Conservation (phyloP, 2,888 invertebrate genomes). For the Macropis europaea region DNA sequence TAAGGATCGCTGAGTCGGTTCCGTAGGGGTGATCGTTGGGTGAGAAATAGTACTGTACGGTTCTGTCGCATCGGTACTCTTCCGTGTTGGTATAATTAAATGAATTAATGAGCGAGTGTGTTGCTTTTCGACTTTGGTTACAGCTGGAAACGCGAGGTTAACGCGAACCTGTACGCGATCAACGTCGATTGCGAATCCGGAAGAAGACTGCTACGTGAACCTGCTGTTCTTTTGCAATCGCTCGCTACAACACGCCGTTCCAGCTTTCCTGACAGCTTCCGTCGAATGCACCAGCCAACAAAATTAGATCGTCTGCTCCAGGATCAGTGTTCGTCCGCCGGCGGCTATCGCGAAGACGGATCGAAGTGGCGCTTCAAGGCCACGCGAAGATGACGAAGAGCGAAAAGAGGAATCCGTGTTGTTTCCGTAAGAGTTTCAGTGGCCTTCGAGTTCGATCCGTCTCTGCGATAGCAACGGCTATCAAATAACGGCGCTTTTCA, state of each 20-base stretch:
- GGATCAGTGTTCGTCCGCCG: too few species aligned
- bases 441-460: too few species aligned
- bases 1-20: constrained; percentile 41
- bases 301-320: too few species aligned
- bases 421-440: too few species aligned
- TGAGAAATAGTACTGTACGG: constrained; percentile 23
- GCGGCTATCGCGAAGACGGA: too few species aligned
- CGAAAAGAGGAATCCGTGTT: too few species aligned
- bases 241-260: neutral
- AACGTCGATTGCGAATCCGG: constrained; percentile 6
- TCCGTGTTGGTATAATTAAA: constrained; percentile 52
- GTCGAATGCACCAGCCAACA: too few species aligned
- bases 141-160: constrained; percentile 15
- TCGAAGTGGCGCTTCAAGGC: too few species aligned
- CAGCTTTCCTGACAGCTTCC: too few species aligned
- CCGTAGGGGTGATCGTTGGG: constrained; percentile 20
- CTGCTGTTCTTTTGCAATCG: neutral
- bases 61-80: constrained; percentile 43
- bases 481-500: too few species aligned
- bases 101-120: constrained; percentile 49
- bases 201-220: constrained; percentile 4
- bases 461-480: too few species aligned
- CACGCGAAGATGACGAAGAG: too few species aligned
- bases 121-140: constrained; percentile 14
- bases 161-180: constrained; percentile 10